phyloP scores from a whole-genome alignment of 1,140 invertebrate genomes.

The Agrypnia vestita region DNA sequence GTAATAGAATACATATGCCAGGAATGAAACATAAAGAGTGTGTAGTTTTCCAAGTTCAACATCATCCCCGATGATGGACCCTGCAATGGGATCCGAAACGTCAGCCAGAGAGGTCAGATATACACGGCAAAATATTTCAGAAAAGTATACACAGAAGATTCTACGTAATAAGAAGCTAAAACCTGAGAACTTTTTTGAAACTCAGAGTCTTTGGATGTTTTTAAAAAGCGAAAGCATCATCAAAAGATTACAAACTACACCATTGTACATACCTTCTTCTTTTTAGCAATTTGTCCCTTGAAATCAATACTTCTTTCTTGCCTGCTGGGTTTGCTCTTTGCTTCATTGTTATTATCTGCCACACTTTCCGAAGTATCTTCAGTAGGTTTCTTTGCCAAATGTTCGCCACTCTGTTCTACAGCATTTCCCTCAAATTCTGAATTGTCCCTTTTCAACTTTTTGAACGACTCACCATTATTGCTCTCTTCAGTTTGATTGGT shows the following conservation, averaged over 20 bases:
- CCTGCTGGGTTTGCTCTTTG: slow-evolving; percentile 41
- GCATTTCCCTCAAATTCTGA: slow-evolving; percentile 11
- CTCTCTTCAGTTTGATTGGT: not conserved
- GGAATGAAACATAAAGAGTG: too few relatives aligned
- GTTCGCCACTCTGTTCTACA: not conserved
- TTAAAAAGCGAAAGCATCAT: too few relatives aligned
- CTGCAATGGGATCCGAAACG: too few relatives aligned
- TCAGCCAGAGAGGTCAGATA: too few relatives aligned
- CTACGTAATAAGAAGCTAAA: too few relatives aligned
- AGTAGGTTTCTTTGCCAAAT: not conserved
- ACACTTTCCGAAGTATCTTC: not conserved
- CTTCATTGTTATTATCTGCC: slow-evolving; percentile 3
- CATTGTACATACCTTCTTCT: slow-evolving; percentile 57
- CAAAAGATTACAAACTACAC: not conserved
- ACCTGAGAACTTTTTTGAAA: too few relatives aligned
- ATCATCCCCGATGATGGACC: too few relatives aligned
- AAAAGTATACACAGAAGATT: too few relatives aligned
- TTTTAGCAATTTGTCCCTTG: slow-evolving; percentile 54
- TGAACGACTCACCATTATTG: not conserved
- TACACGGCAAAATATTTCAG: too few relatives aligned
- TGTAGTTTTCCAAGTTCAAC: too few relatives aligned
- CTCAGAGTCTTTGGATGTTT: too few relatives aligned
- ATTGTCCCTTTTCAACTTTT: slow-evolving; percentile 33
- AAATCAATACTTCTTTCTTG: slow-evolving; percentile 41
- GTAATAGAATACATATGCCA: too few relatives aligned